A percentile compares a stretch with the other conserved stretches of the same genome.
Conservation (phyloP, 2,888 invertebrate species). For the Tenodera sinensis region DNA sequence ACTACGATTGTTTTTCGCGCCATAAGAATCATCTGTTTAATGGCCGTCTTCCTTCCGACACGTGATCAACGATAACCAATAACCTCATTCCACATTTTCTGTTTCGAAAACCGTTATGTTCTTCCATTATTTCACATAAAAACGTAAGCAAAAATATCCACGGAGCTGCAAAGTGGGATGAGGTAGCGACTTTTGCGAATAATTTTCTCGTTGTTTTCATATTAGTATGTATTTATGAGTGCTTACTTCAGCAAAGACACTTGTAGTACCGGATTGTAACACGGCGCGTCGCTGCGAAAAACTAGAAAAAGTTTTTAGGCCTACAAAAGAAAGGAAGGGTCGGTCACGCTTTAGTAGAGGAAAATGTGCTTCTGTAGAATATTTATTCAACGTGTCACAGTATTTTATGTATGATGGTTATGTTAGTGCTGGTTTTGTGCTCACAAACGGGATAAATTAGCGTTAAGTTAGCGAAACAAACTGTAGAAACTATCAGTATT, state of each 20-base stretch:
- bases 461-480: background rate
- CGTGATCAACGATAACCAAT: conserved; percentile 44
- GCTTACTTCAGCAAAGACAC: background rate
- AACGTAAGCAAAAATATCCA: background rate
- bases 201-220: background rate
- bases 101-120: conserved; percentile 29
- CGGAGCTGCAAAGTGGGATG: background rate
- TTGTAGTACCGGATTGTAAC: conserved; percentile 3
- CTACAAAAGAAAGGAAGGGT: background rate
- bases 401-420: background rate
- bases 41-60: background rate
- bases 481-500: background rate
- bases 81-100: conserved; percentile 47
- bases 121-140: background rate
- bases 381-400: background rate
- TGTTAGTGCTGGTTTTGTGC: background rate
- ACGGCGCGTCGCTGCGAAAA: conserved; percentile 18
- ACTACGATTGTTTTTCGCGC: background rate
- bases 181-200: background rate
- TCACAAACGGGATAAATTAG: background rate
- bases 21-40: background rate
- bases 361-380: background rate
- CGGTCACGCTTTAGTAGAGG: background rate
- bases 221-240: background rate
- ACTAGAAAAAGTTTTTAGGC: conserved; percentile 16